phyloP scores from a whole-genome alignment of 2,797 vertebrate genomes.

The Epinephelus coioides region DNA sequence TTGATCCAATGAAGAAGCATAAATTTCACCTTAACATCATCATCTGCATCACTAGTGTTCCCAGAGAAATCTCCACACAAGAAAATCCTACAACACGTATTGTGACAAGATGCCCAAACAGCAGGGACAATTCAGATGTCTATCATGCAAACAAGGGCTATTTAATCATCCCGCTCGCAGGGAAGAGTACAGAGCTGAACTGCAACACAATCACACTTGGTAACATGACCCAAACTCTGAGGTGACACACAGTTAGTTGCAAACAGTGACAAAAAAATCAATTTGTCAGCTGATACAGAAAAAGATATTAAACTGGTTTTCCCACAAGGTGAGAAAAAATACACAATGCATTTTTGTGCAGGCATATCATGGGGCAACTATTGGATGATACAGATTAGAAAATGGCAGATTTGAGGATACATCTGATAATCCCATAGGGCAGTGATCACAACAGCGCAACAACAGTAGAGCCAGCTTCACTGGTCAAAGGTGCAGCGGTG shows the following conservation, averaged over 20 bases:
- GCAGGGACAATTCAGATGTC: background rate
- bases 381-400: background rate
- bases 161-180: background rate
- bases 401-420: conserved; percentile 9
- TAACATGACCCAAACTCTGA: conserved; percentile 4
- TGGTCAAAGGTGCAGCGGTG: background rate
- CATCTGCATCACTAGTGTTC: too few relatives aligned
- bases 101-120: too few relatives aligned
- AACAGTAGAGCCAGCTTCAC: background rate
- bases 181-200: background rate
- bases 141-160: background rate
- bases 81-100: too few relatives aligned
- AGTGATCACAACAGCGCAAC: conserved; percentile 8
- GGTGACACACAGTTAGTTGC: background rate
- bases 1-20: too few relatives aligned
- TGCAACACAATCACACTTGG: background rate
- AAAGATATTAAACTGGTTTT: conserved; percentile 23
- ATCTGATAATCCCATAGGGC: background rate
- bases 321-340: background rate
- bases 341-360: background rate
- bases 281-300: conserved; percentile 22
- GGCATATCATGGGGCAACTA: conserved; percentile 3
- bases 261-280: background rate
- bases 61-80: too few relatives aligned
- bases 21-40: too few relatives aligned